Evolutionary conservation across 2,797 vertebrate species (phyloP), one percentile per base, ranked within the genome.

Genomic region (Otus scops): DNA sequence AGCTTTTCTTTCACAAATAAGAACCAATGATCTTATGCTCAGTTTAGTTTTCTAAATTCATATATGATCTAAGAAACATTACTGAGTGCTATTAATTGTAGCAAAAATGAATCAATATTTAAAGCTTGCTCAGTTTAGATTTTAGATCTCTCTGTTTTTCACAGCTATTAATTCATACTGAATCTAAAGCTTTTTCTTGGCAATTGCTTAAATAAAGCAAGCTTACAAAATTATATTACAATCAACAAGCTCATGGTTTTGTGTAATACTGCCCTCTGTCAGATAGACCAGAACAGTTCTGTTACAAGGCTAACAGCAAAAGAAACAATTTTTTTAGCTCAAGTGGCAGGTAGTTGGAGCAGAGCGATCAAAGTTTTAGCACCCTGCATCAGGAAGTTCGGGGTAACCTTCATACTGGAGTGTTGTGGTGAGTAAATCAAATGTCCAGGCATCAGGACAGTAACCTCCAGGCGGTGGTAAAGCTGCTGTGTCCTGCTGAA

Each of bases 251-350:
- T 77, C 28, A 15, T 63, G 78, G 22, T 47, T 94, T 83, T 95
- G 89, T 88, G 53, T 91, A 91, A 94, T 77, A 43, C 92, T 96
- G 93, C 95, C 93, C 92, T 95, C 95, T 95, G 73, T 73, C 89
- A 95, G 88, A 92, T 50, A 94, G 83, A 91, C 38, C 43, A 50
- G 51, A 69, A 48, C 45, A 92, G 39, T 94, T 70, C 70, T 75
- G 20, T 57, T 85, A 34, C 0, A 0, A 94, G 32, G 45, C 8
- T 16, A 76, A 54, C 34, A 48, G 70, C 30, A 65, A 60, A 88
- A 89, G 34, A 65, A 89, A 56, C 18, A 4, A 1, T 3, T 34
- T 47, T 45, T 90, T 91, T 73, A 73, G 59, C 23, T 79, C 11
- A 11, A 82, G 43, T 47, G n/a, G 7, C 39, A 73, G n/a, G 13